Evolutionary conservation across 2,888 invertebrate species (phyloP), one percentile per base, ranked within the genome.

Genomic region (Ischnura elegans): DNA sequence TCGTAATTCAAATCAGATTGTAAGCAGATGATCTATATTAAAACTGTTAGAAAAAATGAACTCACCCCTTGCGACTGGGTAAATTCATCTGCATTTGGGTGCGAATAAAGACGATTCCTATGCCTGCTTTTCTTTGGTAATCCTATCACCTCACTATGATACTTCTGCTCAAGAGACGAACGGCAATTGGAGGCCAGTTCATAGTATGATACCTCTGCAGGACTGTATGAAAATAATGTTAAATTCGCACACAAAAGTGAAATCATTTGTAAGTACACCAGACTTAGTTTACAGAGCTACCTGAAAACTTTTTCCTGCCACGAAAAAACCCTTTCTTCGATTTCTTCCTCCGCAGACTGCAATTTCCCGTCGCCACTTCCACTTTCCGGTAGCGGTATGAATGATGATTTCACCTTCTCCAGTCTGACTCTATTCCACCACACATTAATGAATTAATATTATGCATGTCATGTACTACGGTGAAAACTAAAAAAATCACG

Each of bases 261-360:
- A 36, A 61, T 51, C 42, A 51, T 43, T 55, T 10, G 45, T 6
- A 43, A 55, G 55, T 21, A 21, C 19, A 36, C 25, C 47, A 0
- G 16, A 47, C 13, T 21, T n/a, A 25, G n/a, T 87, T 1, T 86
- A 61, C n/a, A n/a, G n/a, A n/a, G 25, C 36, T 85, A 93, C 84
- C 93, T 84, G 51, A 85, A 93, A 13, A 94, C 87, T 96, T 98
- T 98, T 95, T 98, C 97, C 95, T 98, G 98, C 98, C 98, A 98
- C 94, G 95, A 95, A 94, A 98, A 97, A 93, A 95, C 95, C 93
- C 94, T 94, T 45, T 95, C 95, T 94, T 96, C 96, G 55, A 94
- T 94, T 93, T 94, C 93, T 29, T 90, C 66, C 43, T 90, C 90
- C 36, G 66, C 8, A 2, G 90, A 61, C 25, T 90, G 90, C 43